Evolutionary conservation across 1,140 invertebrate species (phyloP), one percentile per base, ranked within the genome.

Genomic region (Dendroctonus ponderosae): DNA sequence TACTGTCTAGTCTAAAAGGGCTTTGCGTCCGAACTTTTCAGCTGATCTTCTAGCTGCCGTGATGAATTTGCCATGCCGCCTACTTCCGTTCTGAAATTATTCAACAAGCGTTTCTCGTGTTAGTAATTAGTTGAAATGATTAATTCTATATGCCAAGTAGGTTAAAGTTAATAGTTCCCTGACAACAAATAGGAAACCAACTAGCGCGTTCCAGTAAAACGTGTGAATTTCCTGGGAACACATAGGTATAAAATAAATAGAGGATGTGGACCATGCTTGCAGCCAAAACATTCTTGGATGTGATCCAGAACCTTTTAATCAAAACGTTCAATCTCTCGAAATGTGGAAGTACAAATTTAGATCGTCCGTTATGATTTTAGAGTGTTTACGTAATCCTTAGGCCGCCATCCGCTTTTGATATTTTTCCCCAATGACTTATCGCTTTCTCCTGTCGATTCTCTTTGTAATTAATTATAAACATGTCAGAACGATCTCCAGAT

Each of bases 281-380:
- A 15, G 7, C 9, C 7, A 11, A 5, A 11, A 7, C 38, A 8
- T 37, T 57, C 15, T 57, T 57, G 54, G 54, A 41, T 8, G 7
- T 41, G 39, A 39, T 57, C 54, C 54, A 57, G 54, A 42, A 9
- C 5, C 14, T 41, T 42, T 57, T 42, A 57, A 57, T 57, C 54
- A 57, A 57, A 57, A 57, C 39, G 4, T 57, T 57, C 38, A 26
- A 42, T 57, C 38, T 57, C 14, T 12, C 41, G 41, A 57, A 12
- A 57, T 57, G 39, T 57, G 40, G 54, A 57, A 57, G 54, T 43
- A 11, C 38, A 15, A 44, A 57, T 42, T 57, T 57, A 57, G 54
- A 57, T 11, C 40, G 11, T 11, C 14, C 12, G 41, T 44, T 12
- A 11, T 38, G 14, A 42, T 57, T 57, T 2, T 26, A 26, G 15